Evolutionary conservation across 2,113 vertebrate species (phyloP), one percentile per base, ranked within the genome.

Genomic region (Chaenogobius annularis): DNA sequence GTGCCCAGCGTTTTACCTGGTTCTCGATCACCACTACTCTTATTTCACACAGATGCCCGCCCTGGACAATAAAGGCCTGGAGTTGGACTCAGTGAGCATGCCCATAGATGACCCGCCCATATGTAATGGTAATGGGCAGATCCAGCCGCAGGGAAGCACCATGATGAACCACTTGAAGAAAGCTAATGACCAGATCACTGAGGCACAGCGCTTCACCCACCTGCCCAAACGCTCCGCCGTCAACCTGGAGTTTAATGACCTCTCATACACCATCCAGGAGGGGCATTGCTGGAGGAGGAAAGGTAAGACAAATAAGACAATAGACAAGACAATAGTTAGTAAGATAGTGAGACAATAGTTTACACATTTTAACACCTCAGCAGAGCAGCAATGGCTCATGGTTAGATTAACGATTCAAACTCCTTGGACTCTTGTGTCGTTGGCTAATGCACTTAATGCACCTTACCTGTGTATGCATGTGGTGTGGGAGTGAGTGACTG

Each of bases 241-340:
- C 83, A 96, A 98, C 89, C 92, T 99, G 14, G 96, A 98, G 86
- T 99, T 99, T 83, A 89, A 88, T 1, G 95, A 98, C 84, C 83
- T 99, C 75, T 98, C 96, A 82, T 99, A 98, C 86, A 97, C 95
- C 1, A 95, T 99, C 78, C 94, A 93, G 0, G 96, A 98, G 80
- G 96, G 97, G 0, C 94, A 95, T 7, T 98, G 96, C 88, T 99
- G 97, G 96, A 95, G 91, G 70, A 96, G 94, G 82, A 94, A 94
- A 94, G 96, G 97, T 99, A 93, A 66, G 52, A 56, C 11, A 0
- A 1, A n/a, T 40, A 7, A 7, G 8, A 40, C 37, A 35, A 3
- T 7, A 7, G 6, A 31, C 26, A 31, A 31, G 26, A 31, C 26
- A 31, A 31, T 31, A 31, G 26, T 31, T 31, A 31, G 26, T 31